phyloP scores from a whole-genome alignment of 2,888 invertebrate genomes.

The Oxystoma pomonae region DNA sequence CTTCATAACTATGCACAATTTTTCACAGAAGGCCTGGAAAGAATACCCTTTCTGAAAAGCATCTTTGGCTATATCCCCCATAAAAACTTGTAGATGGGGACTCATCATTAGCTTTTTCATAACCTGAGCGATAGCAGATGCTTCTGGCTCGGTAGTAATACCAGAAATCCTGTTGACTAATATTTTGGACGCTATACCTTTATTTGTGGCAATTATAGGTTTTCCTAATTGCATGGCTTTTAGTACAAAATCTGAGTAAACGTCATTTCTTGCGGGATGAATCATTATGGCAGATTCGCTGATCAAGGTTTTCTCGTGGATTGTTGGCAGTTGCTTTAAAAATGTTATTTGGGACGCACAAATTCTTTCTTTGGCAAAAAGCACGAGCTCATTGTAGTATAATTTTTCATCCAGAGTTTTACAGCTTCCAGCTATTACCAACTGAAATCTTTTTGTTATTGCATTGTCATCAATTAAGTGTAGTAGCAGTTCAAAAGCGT shows the following conservation, averaged over 20 bases:
- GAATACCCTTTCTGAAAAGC: slow-evolving; percentile 37
- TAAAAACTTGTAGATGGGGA: slow-evolving; percentile 39
- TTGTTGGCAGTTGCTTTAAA: slow-evolving; percentile 37
- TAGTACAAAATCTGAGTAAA: slow-evolving; percentile 38
- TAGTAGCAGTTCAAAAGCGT: slow-evolving; percentile 40
- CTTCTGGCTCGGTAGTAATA: slow-evolving; percentile 39
- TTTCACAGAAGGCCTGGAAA: slow-evolving; percentile 35
- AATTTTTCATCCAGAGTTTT: slow-evolving; percentile 33
- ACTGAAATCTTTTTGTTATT: slow-evolving; percentile 35
- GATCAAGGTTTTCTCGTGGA: slow-evolving; percentile 42
- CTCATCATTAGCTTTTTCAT: slow-evolving; percentile 40
- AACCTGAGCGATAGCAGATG: slow-evolving; percentile 38
- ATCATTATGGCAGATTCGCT: slow-evolving; percentile 38
- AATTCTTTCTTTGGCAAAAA: slow-evolving; percentile 33
- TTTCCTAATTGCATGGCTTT: slow-evolving; percentile 40
- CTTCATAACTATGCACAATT: slow-evolving; percentile 5
- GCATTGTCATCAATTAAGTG: slow-evolving; percentile 32
- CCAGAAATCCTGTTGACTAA: slow-evolving; percentile 38
- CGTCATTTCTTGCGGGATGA: slow-evolving; percentile 39
- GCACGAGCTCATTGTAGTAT: slow-evolving; percentile 38
- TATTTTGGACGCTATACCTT: slow-evolving; percentile 39
- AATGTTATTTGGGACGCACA: slow-evolving; percentile 42
- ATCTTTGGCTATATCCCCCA: slow-evolving; percentile 42
- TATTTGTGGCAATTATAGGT: slow-evolving; percentile 40
- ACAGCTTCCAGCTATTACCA: slow-evolving; percentile 41